phyloP scores from a whole-genome alignment of 2,888 invertebrate genomes.

The Tromatobia lineatoria region DNA sequence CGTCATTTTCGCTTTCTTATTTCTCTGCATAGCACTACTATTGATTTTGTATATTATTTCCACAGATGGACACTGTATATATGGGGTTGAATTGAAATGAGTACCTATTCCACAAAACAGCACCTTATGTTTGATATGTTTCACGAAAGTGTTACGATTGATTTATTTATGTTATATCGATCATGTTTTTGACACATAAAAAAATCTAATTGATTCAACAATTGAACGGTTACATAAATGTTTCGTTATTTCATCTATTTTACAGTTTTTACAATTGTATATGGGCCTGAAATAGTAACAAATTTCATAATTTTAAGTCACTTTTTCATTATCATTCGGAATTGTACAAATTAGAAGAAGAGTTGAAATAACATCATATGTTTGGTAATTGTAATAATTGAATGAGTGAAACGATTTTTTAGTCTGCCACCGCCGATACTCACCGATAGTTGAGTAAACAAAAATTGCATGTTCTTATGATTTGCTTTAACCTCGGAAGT shows the following conservation, averaged over 20 bases:
- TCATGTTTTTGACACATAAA: slow-evolving; percentile 22
- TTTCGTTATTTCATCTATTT: no score
- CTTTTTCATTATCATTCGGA: no score
- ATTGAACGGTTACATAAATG: no score
- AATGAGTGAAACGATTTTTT: background rate
- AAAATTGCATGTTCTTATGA: slow-evolving; percentile 54
- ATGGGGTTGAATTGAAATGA: slow-evolving; percentile 31
- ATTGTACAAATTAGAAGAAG: no score
- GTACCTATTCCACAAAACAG: slow-evolving; percentile 14
- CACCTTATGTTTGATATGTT: slow-evolving; percentile 45
- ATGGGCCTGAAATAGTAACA: no score
- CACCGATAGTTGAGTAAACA: slow-evolving; percentile 17
- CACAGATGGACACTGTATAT: slow-evolving; percentile 47
- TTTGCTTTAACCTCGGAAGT: slow-evolving; percentile 46
- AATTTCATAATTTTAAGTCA: no score
- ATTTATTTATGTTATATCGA: slow-evolving; percentile 12
- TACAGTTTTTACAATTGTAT: no score
- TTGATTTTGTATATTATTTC: slow-evolving; percentile 45
- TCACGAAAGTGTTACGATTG: slow-evolving; percentile 21
- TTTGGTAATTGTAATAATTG: background rate
- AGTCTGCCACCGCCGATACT: background rate
- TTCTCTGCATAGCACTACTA: slow-evolving; percentile 28
- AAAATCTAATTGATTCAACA: no score
- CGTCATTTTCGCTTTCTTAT: slow-evolving; percentile 11
- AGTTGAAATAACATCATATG: no score